These are phyloP conservation scores for Cotesia glomerata DNA, from an alignment of 1,140 invertebrate genomes.

Conservation along the genomic window DNA sequence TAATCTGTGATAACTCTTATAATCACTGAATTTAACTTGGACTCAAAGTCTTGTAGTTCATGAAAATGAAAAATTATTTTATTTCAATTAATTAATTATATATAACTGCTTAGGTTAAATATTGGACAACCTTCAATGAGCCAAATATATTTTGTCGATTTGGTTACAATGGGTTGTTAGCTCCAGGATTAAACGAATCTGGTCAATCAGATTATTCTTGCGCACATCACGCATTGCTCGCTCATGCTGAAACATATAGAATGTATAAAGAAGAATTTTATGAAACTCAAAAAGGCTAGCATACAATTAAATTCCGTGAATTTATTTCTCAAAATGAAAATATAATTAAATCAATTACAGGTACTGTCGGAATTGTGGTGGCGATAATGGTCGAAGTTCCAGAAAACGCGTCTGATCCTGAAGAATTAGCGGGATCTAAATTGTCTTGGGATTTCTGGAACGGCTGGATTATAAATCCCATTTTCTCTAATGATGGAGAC, in stretches of 20 bases:
- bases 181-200: conserved; percentile 43
- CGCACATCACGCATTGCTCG: conserved; percentile 52
- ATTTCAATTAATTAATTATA: too few relatives aligned
- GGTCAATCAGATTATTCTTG: conserved; percentile 52
- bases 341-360: conserved; percentile 42
- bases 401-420: conserved; percentile 51
- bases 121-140: conserved; percentile 65
- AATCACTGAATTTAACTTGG: too few relatives aligned
- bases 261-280: conserved; percentile 56
- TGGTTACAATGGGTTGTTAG: conserved; percentile 50
- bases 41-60: too few relatives aligned
- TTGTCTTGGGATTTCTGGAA: conserved; percentile 65
- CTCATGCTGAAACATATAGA: conserved; percentile 58
- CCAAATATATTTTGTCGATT: conserved; percentile 49
- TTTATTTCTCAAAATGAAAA: conserved; percentile 20
- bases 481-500: conserved; percentile 62
- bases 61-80: too few relatives aligned
- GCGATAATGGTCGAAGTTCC: conserved; percentile 69
- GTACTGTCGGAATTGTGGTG: conserved; percentile 69
- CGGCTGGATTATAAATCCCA: conserved; percentile 63
- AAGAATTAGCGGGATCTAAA: conserved; percentile 65
- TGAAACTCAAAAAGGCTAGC: conserved; percentile 49
- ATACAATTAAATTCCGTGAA: background rate
- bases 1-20: too few relatives aligned
- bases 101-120: conserved; percentile 52